Conservation (phyloP, 2,797 vertebrate genomes). For the Hyperoplus immaculatus region DNA sequence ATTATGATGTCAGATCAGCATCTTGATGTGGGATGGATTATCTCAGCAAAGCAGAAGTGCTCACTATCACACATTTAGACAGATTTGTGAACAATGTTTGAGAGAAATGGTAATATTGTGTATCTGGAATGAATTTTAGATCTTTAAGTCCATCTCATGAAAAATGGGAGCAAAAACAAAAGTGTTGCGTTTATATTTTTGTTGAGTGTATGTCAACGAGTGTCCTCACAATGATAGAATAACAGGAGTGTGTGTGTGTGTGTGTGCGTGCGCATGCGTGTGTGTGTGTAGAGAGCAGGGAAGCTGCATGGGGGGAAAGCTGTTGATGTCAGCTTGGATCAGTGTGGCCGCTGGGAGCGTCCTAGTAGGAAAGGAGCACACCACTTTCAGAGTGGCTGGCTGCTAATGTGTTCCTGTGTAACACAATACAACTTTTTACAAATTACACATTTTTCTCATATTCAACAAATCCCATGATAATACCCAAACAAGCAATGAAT, state of each 20-base stretch:
- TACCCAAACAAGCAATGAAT: conserved; percentile 38
- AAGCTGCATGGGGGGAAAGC: conserved; percentile 30
- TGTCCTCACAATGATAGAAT: too few relatives aligned
- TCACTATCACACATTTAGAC: too few relatives aligned
- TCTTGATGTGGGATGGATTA: too few relatives aligned
- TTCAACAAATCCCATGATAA: conserved; percentile 23
- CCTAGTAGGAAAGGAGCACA: conserved; percentile 57
- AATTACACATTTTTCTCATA: not conserved
- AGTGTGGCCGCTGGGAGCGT: conserved; percentile 62
- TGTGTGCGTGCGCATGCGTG: conserved; percentile 18
- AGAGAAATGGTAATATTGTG: too few relatives aligned
- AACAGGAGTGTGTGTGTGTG: conserved; percentile 10
- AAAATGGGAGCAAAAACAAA: too few relatives aligned
- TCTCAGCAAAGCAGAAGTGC: too few relatives aligned
- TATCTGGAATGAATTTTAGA: too few relatives aligned
- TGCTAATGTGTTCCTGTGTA: conserved; percentile 77
- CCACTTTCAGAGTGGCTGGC: conserved; percentile 58
- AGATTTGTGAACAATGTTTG: too few relatives aligned
- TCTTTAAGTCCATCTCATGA: too few relatives aligned
- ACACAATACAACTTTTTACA: conserved; percentile 58
- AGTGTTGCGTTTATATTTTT: too few relatives aligned
- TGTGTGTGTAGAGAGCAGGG: conserved; percentile 21
- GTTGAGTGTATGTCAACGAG: too few relatives aligned
- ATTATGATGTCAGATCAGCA: too few relatives aligned
- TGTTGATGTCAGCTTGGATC: conserved; percentile 67